Percentiles rank a stretch among this genome's conserved stretches.
phyloP scores from a whole-genome alignment of 2,888 invertebrate species.

The Chelonus formosanus region DNA sequence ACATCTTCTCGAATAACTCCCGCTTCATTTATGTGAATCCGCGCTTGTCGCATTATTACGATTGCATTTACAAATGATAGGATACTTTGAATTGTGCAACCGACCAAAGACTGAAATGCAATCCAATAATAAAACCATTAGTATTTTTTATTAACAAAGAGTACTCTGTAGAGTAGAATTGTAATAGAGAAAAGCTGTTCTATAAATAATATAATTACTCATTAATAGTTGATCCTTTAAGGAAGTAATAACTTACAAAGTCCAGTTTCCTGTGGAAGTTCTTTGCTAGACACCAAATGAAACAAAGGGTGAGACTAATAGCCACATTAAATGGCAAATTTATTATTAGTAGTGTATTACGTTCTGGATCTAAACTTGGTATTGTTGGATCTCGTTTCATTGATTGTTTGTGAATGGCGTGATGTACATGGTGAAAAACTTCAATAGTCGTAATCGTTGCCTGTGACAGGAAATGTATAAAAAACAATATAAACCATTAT shows the following conservation, averaged over 20 bases:
- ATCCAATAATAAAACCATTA: background rate
- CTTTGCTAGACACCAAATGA: conserved; percentile 43
- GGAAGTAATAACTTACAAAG: conserved; percentile 40
- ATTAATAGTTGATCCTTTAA: no score
- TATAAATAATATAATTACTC: no score
- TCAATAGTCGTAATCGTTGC: conserved; percentile 40
- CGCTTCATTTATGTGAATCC: conserved; percentile 54
- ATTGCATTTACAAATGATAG: conserved; percentile 51
- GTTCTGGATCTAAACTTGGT: conserved; percentile 53
- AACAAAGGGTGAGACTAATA: conserved; percentile 40
- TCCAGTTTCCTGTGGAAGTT: conserved; percentile 28
- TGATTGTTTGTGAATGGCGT: conserved; percentile 40
- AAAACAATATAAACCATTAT: no score
- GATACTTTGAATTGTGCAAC: conserved; percentile 45
- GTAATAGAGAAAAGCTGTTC: background rate
- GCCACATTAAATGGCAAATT: conserved; percentile 47
- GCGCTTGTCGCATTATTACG: conserved; percentile 56
- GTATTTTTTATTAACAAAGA: conserved; percentile 1
- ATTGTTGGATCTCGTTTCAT: conserved; percentile 36
- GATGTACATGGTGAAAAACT: conserved; percentile 54
- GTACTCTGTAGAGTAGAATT: background rate
- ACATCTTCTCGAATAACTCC: conserved; percentile 53
- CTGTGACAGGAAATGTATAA: conserved; percentile 31
- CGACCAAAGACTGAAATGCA: conserved; percentile 46
- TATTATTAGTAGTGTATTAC: conserved; percentile 23